Evolutionary conservation across 2,113 vertebrate genomes (phyloP), one percentile per base, ranked within the genome.

Genomic region (Gasterosteus aculeatus): DNA sequence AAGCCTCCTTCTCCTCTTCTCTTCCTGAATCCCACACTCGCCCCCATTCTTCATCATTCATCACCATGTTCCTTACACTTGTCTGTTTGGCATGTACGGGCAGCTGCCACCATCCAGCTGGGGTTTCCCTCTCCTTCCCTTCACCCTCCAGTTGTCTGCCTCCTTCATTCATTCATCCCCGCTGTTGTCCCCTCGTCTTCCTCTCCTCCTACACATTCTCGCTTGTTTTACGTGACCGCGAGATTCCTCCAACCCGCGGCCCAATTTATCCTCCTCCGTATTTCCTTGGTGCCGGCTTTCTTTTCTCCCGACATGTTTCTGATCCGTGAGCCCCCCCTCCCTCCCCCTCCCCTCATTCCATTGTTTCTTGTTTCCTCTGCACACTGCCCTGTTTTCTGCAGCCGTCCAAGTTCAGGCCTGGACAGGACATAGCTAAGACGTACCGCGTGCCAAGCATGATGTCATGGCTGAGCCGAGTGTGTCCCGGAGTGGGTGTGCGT

Each of bases 391-490:
- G 26, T 70, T 81, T 83, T 81, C 73, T 83, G 51, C 86, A 83
- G 82, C 79, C 26, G 75, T 90, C 87, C 89, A 92, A 85, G 85
- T 83, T 85, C 86, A 88, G 82, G 77, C 82, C 89, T 86, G 90
- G 88, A 88, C 90, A 89, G 91, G 88, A 92, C 87, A 89, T 86
- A 87, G 80, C 87, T 86, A 69, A 83, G 67, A 70, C 71, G 44
- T 2, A 4, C 78, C 44, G 67, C 9, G 54, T 87, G 92, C 93
- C 92, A 94, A 92, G 84, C 54, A 90, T 93, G 91, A 93, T 92
- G 89, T 93, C 93, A 93, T 88, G 75, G 51, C 70, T 77, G 65
- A 81, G 62, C 69, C 6, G 22, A 81, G 82, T 72, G 71, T 57
- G 68, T 69, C 5, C 68, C 14, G 22, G 14, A 10, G 56, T 54